Percentiles rank a stretch among this genome's conserved stretches.
Conservation (phyloP, 2,888 invertebrate species). For the Ypsolopha sequella region DNA sequence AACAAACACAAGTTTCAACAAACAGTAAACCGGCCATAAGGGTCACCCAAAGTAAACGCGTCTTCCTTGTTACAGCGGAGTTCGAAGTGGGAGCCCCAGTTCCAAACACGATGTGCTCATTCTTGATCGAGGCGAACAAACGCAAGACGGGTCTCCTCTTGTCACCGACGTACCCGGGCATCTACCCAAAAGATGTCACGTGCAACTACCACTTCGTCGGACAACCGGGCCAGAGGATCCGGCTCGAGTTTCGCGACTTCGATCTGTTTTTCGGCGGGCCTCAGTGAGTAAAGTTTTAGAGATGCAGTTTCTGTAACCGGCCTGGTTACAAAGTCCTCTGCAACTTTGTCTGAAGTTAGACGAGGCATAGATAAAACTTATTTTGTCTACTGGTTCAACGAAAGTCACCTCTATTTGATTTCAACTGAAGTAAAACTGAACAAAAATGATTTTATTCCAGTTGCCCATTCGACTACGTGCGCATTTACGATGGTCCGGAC, state of each 20-base stretch:
- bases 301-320: too few species aligned
- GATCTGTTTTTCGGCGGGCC: conserved; percentile 98
- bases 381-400: too few species aligned
- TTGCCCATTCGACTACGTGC: conserved; percentile 98
- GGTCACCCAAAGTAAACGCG: not conserved
- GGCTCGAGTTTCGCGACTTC: conserved; percentile 97
- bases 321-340: too few species aligned
- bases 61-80: conserved; percentile 75
- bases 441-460: conserved; percentile 60
- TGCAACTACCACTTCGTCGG: conserved; percentile 96
- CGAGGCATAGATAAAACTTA: too few species aligned
- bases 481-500: conserved; percentile 95
- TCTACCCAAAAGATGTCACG: conserved; percentile 96
- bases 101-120: conserved; percentile 89
- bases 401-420: too few species aligned
- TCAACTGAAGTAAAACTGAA: too few species aligned
- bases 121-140: conserved; percentile 82
- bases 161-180: conserved; percentile 98
- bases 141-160: conserved; percentile 87
- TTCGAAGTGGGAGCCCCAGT: conserved; percentile 93
- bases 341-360: too few species aligned
- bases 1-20: too few species aligned
- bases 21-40: too few species aligned
- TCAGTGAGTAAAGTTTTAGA: conserved; percentile 79
- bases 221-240: conserved; percentile 88